Conservation (phyloP, 2,113 vertebrate genomes). For the Myiozetetes cayanensis region DNA sequence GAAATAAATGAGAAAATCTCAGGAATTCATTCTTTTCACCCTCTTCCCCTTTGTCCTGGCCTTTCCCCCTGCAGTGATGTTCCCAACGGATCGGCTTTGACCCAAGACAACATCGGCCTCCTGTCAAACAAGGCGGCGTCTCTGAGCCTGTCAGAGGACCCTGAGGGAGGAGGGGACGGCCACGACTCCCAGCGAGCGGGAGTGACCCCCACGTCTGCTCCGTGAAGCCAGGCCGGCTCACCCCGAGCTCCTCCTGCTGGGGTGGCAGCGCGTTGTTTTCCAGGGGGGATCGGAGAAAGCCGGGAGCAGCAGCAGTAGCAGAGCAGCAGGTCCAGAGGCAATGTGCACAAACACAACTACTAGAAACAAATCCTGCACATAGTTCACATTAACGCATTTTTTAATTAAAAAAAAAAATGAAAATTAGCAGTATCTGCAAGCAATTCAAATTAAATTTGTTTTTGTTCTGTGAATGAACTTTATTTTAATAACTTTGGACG, state of each 20-base stretch:
- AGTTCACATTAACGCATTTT: constrained; percentile 85
- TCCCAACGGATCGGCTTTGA: constrained; percentile 87
- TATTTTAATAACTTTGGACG: constrained; percentile 86
- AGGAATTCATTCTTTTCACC: background rate
- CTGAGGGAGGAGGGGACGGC: constrained; percentile 75
- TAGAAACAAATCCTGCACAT: constrained; percentile 82
- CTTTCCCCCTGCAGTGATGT: constrained; percentile 79
- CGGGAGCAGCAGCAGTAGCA: constrained; percentile 65
- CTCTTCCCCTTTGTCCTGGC: background rate
- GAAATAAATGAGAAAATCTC: background rate
- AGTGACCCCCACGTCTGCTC: constrained; percentile 83
- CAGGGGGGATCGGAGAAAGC: constrained; percentile 45
- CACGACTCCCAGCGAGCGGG: constrained; percentile 87
- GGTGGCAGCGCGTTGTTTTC: background rate
- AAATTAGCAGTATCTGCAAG: constrained; percentile 92
- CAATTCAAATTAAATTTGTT: constrained; percentile 85
- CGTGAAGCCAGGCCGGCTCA: constrained; percentile 41
- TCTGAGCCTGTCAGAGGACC: constrained; percentile 85
- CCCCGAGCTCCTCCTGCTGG: constrained; percentile 29
- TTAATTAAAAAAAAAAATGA: constrained; percentile 85
- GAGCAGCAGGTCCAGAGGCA: constrained; percentile 69
- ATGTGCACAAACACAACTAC: constrained; percentile 83
- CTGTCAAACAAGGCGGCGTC: constrained; percentile 87
- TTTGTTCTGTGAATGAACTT: constrained; percentile 91
- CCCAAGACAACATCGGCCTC: constrained; percentile 86